Conservation (phyloP, 2,113 vertebrate species). For the Heterotis niloticus region DNA sequence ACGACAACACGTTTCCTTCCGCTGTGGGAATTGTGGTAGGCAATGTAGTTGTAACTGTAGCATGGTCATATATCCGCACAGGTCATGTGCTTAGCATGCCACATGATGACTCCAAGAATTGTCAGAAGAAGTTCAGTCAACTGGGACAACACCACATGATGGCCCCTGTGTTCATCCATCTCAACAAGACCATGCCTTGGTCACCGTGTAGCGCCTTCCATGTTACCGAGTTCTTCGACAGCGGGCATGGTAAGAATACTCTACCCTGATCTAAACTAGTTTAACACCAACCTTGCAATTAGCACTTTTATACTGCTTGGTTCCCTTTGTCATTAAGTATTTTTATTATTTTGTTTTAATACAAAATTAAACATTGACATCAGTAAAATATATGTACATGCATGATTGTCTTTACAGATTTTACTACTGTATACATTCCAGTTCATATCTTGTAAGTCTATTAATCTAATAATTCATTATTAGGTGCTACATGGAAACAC, state of each 20-base stretch:
- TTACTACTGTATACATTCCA: not conserved
- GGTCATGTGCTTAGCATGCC: slow-evolving; percentile 96
- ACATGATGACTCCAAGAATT: slow-evolving; percentile 90
- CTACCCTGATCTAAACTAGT: not conserved
- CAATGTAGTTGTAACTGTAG: not conserved
- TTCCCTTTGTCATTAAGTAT: not conserved
- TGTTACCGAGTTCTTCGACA: slow-evolving; percentile 91
- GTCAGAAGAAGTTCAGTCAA: slow-evolving; percentile 76
- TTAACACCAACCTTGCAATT: not conserved
- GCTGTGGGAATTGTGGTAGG: not conserved
- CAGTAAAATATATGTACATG: not conserved
- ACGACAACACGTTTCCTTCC: no score
- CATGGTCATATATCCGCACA: slow-evolving; percentile 42
- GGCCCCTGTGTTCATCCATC: slow-evolving; percentile 79
- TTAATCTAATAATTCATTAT: not conserved
- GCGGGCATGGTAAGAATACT: slow-evolving; percentile 75
- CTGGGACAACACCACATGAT: slow-evolving; percentile 80
- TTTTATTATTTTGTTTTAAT: no score
- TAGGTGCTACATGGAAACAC: not conserved
- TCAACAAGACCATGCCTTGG: slow-evolving; percentile 86
- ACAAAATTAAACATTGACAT: not conserved
- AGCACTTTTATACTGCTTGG: not conserved
- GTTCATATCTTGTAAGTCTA: not conserved
- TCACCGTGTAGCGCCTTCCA: slow-evolving; percentile 90
- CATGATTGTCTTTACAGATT: not conserved